These are phyloP conservation scores for Dendrolimus punctatus DNA, from an alignment of 1,140 invertebrate species.

Conservation along the genomic window DNA sequence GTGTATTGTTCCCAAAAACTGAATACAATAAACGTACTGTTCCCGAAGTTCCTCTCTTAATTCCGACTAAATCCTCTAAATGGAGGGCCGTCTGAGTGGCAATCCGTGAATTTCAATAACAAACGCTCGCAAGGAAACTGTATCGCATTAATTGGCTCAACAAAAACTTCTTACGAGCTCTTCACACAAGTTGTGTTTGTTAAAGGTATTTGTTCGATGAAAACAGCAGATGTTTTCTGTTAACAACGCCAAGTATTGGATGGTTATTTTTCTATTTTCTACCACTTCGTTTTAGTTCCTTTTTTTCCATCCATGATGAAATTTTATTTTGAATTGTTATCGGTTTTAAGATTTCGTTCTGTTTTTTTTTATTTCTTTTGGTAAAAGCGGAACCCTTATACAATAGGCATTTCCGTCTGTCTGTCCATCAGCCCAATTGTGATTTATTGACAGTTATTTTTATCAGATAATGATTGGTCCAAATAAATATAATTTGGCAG, in stretches of 20 bases:
- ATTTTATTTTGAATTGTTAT: too few species aligned
- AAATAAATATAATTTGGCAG: too few species aligned
- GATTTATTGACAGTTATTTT: too few species aligned
- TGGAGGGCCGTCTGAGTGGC: conserved; percentile 38
- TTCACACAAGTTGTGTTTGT: conserved; percentile 6
- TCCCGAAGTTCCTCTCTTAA: conserved; percentile 37
- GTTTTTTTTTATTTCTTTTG: too few species aligned
- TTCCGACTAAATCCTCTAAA: conserved; percentile 55
- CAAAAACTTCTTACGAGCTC: conserved; percentile 33
- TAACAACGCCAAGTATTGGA: conserved; percentile 3
- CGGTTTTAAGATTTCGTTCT: too few species aligned
- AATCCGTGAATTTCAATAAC: conserved; percentile 55
- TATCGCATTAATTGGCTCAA: conserved; percentile 51
- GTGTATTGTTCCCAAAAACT: conserved; percentile 49
- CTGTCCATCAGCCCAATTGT: too few species aligned
- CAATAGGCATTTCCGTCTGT: too few species aligned
- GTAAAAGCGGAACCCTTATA: too few species aligned
- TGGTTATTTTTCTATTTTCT: conserved; percentile 5
- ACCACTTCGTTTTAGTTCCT: not conserved
- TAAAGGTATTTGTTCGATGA: conserved; percentile 14
- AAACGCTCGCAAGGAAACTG: conserved; percentile 35
- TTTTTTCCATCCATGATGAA: not conserved
- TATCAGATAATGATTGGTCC: too few species aligned
- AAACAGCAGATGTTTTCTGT: conserved; percentile 28
- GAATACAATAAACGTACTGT: conserved; percentile 43